A percentile compares a stretch with the other conserved stretches of the same genome.
These are phyloP conservation scores for Clinocottus analis DNA, from an alignment of 2,113 vertebrate genomes.

Conservation along the genomic window DNA sequence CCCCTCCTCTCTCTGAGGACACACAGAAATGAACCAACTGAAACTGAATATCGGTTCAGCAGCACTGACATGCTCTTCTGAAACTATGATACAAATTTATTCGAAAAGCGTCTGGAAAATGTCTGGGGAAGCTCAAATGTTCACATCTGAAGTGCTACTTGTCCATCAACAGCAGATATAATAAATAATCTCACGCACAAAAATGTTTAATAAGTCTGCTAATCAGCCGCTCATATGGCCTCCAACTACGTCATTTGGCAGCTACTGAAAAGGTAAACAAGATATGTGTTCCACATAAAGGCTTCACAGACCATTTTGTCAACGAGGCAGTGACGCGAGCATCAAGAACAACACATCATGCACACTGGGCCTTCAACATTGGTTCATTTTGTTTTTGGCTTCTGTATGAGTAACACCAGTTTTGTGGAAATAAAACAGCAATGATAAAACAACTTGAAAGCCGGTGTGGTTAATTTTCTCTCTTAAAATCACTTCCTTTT, in stretches of 20 bases:
- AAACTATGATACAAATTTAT: not conserved
- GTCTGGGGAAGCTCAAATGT: not conserved
- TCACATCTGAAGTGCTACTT: not conserved
- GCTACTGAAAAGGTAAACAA: not conserved
- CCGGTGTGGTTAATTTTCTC: not conserved
- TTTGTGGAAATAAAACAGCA: not conserved
- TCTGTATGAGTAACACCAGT: not conserved
- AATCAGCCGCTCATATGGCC: not conserved
- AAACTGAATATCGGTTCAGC: constrained; percentile 27
- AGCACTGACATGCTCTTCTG: not conserved
- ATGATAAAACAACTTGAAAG: not conserved
- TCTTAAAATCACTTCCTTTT: not conserved
- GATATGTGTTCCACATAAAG: not conserved
- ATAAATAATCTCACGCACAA: not conserved
- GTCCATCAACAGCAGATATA: constrained; percentile 14
- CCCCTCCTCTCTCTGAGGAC: constrained; percentile 19
- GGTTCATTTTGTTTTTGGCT: not conserved
- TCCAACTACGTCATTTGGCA: not conserved
- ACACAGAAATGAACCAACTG: constrained; percentile 10
- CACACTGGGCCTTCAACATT: not conserved
- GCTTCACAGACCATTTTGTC: not conserved
- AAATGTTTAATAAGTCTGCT: not conserved
- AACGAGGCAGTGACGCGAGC: not conserved
- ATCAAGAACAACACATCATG: not conserved
- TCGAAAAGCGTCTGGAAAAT: not conserved